Base-by-base conservation (phyloP, 2,888 invertebrate species). In the Crossocerus cetratus region DNA sequence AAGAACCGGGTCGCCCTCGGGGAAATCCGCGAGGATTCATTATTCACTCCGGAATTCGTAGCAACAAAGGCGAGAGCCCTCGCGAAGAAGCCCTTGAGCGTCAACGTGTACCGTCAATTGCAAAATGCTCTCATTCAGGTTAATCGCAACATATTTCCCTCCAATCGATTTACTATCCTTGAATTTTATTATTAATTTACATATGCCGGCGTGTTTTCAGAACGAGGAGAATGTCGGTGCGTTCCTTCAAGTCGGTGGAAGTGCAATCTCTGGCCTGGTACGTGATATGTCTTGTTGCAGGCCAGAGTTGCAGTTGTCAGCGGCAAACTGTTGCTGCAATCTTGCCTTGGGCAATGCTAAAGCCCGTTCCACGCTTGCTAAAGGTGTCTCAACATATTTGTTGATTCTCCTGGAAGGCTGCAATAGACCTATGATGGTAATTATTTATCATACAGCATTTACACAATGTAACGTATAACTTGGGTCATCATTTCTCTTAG, bases 311-410 rank as follows among this genome's bases (percentile, higher is more conserved):
- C 93, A 93, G 81, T 86, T 92, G 53, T 89, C 89, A 2, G 92
- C 93, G 0, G 91, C 91, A 0, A 92, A 91, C 20, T 93, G 93
- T 78, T 90, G 91, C 61, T 93, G 93, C 77, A 93, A 93, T 84
- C 84, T 93, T 62, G 90, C 93, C 0, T 86, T 93, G 0, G 92
- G 92, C 0, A 91, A 92, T 76, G 23, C 79, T 0, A 91, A 90
- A 65, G 90, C 91, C 0, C 91, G 92, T 63, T 61, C 81, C 0
- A 74, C 89, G 0, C 66, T 93, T 0, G 90, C 91, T 0, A 92
- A 92, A 83, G 90, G 90, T 1, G 90, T 91, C 0, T 91, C 92
- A 0, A 88, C 92, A 0, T 93, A 93, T 81, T 88, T 93, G 0
- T 84, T 92, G 2, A 82, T 87, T 0, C 86, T 89, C 55, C 74